phyloP scores from a whole-genome alignment of 2,113 vertebrate species.

The Varanus komodoensis region DNA sequence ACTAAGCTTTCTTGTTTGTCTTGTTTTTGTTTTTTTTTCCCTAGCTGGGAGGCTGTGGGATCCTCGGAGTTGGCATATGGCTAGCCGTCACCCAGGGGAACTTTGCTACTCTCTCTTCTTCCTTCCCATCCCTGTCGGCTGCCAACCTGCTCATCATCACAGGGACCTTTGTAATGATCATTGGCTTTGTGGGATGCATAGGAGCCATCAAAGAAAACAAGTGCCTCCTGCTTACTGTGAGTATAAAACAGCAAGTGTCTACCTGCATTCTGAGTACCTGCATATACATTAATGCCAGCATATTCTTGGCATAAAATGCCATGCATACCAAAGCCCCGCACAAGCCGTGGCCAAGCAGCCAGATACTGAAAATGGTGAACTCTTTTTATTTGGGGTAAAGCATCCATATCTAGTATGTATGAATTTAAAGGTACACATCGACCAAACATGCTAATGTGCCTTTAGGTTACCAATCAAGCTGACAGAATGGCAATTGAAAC shows the following conservation, averaged over 20 bases:
- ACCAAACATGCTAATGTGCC: neutral
- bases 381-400: neutral
- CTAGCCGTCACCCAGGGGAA: slow-evolving; percentile 87
- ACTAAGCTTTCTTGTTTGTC: slow-evolving; percentile 51
- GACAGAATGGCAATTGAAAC: neutral
- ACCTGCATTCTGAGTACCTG: neutral
- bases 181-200: slow-evolving; percentile 96
- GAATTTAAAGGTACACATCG: neutral
- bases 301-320: neutral
- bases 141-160: slow-evolving; percentile 95
- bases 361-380: neutral
- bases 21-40: slow-evolving; percentile 60
- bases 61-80: slow-evolving; percentile 87
- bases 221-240: slow-evolving; percentile 92
- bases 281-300: neutral
- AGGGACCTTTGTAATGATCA: slow-evolving; percentile 94
- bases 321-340: neutral
- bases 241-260: slow-evolving; percentile 59
- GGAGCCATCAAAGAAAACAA: slow-evolving; percentile 97
- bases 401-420: neutral
- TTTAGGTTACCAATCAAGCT: neutral
- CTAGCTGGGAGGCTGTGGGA: slow-evolving; percentile 85
- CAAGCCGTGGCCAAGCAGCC: neutral
- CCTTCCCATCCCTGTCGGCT: slow-evolving; percentile 94
- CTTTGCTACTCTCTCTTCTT: slow-evolving; percentile 96